A percentile compares a stretch with the other conserved stretches of the same genome.
phyloP scores from a whole-genome alignment of 2,113 vertebrate genomes.

The Opisthocomus hoazin region DNA sequence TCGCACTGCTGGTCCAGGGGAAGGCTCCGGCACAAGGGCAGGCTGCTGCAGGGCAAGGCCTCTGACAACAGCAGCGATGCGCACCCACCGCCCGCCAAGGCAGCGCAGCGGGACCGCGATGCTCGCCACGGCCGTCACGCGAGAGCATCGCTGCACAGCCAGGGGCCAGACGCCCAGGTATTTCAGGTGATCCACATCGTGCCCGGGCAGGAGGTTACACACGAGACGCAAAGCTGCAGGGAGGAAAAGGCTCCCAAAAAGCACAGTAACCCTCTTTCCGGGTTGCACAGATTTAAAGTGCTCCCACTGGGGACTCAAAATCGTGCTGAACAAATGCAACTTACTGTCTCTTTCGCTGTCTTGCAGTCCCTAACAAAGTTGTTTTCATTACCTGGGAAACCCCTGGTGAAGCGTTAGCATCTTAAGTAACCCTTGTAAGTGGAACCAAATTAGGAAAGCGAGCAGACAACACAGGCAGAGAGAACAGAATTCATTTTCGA shows the following conservation, averaged over 20 bases:
- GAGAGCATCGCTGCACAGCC: too few relatives aligned
- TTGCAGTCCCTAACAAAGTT: not conserved
- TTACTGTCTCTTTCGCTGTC: not conserved
- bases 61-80: not conserved
- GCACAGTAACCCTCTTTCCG: accelerated
- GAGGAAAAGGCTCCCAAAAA: not conserved
- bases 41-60: not conserved
- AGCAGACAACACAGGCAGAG: not conserved
- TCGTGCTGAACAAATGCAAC: not conserved
- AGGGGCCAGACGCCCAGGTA: too few relatives aligned
- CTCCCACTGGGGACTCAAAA: not conserved
- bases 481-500: not conserved
- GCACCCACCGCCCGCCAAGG: accelerated
- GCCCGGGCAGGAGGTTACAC: not conserved
- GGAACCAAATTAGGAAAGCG: not conserved
- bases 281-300: not conserved
- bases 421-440: not conserved
- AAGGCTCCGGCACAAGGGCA: not conserved
- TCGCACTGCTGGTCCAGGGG: accelerated
- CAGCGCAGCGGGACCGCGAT: accelerated
- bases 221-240: not conserved
- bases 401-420: not conserved
- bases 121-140: accelerated
- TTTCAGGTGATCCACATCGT: not conserved
- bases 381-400: not conserved